phyloP scores from a whole-genome alignment of 2,888 invertebrate genomes.

The Epinotia bilunana region DNA sequence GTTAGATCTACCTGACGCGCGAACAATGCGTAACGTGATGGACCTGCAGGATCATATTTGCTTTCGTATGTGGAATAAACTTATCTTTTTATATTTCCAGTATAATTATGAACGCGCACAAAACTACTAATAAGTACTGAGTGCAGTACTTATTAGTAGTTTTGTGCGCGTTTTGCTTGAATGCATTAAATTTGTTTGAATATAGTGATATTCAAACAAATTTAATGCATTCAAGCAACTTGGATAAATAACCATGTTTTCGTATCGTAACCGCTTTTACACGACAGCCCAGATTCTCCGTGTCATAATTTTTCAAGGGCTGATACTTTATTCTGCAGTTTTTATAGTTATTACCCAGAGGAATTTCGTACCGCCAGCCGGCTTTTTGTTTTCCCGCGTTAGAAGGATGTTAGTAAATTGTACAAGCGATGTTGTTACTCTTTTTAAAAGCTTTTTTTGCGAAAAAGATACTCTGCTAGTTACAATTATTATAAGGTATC shows the following conservation, averaged over 20 bases:
- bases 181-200: too few species aligned
- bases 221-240: neutral
- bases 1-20: too few species aligned
- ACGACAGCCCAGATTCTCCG: conserved; percentile 24
- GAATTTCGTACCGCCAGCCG: conserved; percentile 4
- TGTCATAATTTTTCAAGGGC: conserved; percentile 33
- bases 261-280: conserved; percentile 5
- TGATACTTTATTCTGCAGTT: conserved; percentile 27
- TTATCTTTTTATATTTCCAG: neutral
- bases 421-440: neutral
- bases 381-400: conserved; percentile 23
- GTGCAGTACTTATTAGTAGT: too few species aligned
- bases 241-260: conserved; percentile 7
- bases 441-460: conserved; percentile 1
- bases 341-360: conserved; percentile 41
- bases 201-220: neutral
- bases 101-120: neutral
- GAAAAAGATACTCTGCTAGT: neutral
- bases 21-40: too few species aligned
- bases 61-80: too few species aligned
- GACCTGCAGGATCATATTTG: too few species aligned
- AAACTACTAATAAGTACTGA: too few species aligned
- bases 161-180: too few species aligned
- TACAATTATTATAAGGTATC: too few species aligned
- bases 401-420: conserved; percentile 10